Percentiles rank a stretch among this genome's conserved stretches.
These are phyloP conservation scores for Xestia c-nigrum DNA, from an alignment of 2,888 invertebrate genomes.

Conservation along the genomic window DNA sequence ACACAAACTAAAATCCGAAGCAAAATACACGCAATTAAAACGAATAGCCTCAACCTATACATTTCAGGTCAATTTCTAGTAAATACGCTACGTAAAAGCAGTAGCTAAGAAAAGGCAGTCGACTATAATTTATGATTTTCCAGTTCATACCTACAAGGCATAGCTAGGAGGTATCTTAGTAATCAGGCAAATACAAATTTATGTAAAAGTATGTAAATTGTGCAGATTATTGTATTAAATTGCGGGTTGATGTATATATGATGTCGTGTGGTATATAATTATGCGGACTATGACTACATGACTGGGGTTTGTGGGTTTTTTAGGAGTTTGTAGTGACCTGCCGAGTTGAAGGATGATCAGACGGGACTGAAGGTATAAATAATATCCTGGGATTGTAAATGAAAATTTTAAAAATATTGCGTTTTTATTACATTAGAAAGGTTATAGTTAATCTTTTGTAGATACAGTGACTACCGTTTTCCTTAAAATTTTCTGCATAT, in stretches of 20 bases:
- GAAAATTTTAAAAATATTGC: background rate
- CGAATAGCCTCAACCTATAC: background rate
- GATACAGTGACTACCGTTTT: background rate
- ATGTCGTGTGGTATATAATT: constrained; percentile 78
- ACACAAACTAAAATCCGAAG: background rate
- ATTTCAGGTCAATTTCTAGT: constrained; percentile 51
- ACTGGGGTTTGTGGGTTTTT: constrained; percentile 40
- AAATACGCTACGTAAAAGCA: constrained; percentile 41
- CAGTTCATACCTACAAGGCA: constrained; percentile 40
- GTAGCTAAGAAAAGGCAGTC: constrained; percentile 55
- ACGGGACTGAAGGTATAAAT: background rate
- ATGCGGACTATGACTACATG: constrained; percentile 67
- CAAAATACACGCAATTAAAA: constrained; percentile 18
- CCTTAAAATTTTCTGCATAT: background rate
- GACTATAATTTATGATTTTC: constrained; percentile 61
- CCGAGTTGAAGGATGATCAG: background rate
- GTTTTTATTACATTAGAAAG: background rate
- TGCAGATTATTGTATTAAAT: constrained; percentile 77
- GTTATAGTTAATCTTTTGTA: background rate
- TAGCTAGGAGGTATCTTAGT: constrained; percentile 38
- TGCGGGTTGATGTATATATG: constrained; percentile 64
- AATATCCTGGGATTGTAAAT: background rate
- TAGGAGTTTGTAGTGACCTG: constrained; percentile 10
- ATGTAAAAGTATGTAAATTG: constrained; percentile 65
- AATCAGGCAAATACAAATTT: constrained; percentile 62